Base-by-base conservation (phyloP, 2,888 invertebrate species). In the Cephonodes hylas region DNA sequence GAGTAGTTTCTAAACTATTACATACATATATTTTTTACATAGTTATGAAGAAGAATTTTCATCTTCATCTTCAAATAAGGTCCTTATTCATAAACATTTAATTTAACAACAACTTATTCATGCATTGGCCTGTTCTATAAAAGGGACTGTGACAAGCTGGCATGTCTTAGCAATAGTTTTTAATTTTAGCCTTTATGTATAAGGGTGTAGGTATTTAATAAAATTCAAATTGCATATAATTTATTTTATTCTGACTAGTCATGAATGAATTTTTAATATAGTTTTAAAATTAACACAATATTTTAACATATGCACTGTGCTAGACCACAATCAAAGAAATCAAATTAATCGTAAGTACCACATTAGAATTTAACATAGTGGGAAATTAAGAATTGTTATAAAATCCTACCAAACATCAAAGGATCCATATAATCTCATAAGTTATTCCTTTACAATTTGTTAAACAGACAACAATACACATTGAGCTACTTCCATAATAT, bases 231-330 rank as follows among this genome's bases (percentile, higher is more conserved):
- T 63, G 65, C 65, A 65, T 67, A 67, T 68, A 66, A 68, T 71
- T 72, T 69, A 70, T 70, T 79, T 77, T 82, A 85, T 84, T 86
- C 84, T 88, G 88, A 88, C 88, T 88, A 88, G 88, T 83, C 74
- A 82, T 84, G 76, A 83, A 87, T 85, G 68, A 83, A 83, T 80
- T 60, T 63, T 63, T 23, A 48, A 57, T 46, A 60, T 38, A 57
- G 42, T 45, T 44, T 59, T 20, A 42, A 58, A 58, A 22, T 45
- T 27, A 38, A 38, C 25, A 18, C 18, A 45, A 45, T 31, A 53
- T 53, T 53, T 53, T 10, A 53, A 31, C 20, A 53, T 10, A 27
- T 18, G 18, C 18, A 27, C 18, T 31, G 10, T 53, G 5, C 31
- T 27, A 53, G 27, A 31, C 3, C 15, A 4, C 31, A 53, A 10